A percentile compares a stretch with the other conserved stretches of the same genome.
Conservation (phyloP, 2,888 invertebrate genomes). For the Amphipyra berbera region DNA sequence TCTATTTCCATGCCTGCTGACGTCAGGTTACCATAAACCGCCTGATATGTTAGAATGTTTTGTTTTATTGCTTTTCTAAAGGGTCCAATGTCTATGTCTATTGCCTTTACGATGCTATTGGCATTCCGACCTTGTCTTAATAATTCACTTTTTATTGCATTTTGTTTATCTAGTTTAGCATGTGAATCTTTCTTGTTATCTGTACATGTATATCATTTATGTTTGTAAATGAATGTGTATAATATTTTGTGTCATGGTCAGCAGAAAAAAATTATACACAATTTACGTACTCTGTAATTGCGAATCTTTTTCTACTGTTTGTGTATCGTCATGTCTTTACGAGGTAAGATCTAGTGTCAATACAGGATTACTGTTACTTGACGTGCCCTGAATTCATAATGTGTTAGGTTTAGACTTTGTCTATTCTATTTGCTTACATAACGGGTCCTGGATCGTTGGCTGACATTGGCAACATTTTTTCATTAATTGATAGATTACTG, state of each 20-base stretch:
- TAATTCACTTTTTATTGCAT: conserved; percentile 27
- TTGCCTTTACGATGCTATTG: conserved; percentile 24
- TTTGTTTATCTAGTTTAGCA: conserved; percentile 26
- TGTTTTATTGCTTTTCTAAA: conserved; percentile 41
- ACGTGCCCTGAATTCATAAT: conserved; percentile 12
- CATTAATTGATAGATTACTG: too few relatives aligned
- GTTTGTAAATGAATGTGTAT: conserved; percentile 29
- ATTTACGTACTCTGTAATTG: conserved; percentile 39
- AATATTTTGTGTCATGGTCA: conserved; percentile 52
- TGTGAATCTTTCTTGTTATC: conserved; percentile 35
- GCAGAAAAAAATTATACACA: conserved; percentile 33
- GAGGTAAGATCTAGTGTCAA: conserved; percentile 8
- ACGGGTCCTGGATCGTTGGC: background rate
- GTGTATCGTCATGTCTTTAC: conserved; percentile 7
- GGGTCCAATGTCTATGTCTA: conserved; percentile 13
- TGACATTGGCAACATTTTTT: conserved; percentile 7
- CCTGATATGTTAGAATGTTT: conserved; percentile 50
- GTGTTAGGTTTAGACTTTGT: background rate
- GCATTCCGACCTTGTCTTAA: conserved; percentile 33
- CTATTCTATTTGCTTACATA: conserved; percentile 5
- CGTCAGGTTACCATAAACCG: conserved; percentile 53
- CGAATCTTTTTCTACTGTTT: conserved; percentile 20
- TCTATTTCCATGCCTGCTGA: conserved; percentile 52
- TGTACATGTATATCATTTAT: conserved; percentile 19
- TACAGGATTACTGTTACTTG: conserved; percentile 14